Conservation (phyloP, 1,140 invertebrate species). For the Caenorhabditis brenneri region DNA sequence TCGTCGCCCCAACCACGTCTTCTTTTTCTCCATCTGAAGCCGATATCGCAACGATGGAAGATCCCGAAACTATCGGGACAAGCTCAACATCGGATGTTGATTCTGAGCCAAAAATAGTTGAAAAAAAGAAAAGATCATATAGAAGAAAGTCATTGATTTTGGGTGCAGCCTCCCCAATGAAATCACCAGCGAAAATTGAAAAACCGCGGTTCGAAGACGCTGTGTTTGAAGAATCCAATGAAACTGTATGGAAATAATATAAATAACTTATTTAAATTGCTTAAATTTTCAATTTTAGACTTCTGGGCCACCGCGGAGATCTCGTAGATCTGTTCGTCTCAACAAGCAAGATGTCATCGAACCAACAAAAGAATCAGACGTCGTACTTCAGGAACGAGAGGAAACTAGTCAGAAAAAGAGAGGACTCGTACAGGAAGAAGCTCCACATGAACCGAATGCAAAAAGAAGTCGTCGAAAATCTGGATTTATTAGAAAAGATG, state of each 20-base stretch:
- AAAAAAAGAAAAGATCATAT: background rate
- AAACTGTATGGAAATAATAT: background rate
- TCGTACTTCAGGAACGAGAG: background rate
- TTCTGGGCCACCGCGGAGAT: background rate
- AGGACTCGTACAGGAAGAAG: background rate
- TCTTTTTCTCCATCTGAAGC: background rate
- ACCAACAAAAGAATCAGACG: background rate
- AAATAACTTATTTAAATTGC: background rate
- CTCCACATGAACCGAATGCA: background rate
- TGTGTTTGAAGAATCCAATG: background rate
- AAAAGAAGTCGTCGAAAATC: constrained; percentile 1
- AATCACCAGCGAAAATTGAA: constrained; percentile 1
- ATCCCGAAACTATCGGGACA: background rate
- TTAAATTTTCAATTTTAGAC: background rate
- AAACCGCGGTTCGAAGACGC: background rate
- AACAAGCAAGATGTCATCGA: background rate
- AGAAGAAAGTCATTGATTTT: background rate
- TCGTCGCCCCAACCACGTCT: background rate
- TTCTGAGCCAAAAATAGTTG: background rate
- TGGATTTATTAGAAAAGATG: background rate
- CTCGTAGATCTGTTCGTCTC: background rate
- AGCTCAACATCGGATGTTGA: background rate
- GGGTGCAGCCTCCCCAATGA: background rate
- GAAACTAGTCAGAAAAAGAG: background rate
- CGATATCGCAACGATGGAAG: background rate